Base-by-base conservation (phyloP, 2,888 invertebrate species). In the Platycheirus albimanus region DNA sequence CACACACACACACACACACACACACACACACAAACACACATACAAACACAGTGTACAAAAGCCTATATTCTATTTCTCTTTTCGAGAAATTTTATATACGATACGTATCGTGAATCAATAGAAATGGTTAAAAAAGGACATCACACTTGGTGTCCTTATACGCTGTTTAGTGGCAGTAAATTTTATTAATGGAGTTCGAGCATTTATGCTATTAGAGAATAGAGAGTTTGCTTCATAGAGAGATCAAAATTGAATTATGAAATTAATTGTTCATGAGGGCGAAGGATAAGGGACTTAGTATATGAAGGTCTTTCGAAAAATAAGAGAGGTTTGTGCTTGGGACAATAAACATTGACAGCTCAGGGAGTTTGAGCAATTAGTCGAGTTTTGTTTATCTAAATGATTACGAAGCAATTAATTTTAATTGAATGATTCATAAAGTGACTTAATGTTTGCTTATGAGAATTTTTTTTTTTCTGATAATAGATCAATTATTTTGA, bases 151-250 rank as follows among this genome's bases (percentile, higher is more conserved):
- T 15, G 58, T 66, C 76, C 70, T 64, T 70, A 66, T 76, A 19
- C 66, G 61, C 49, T 81, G 76, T 77, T 77, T 77, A 81, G 81
- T 54, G 77, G 67, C 38, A 77, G 77, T 81, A 76, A 81, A 81
- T 77, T 81, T 72, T 56, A 71, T 77, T 81, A 81, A 77, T 71
- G 63, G 66, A 77, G 71, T 77, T 77, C 36, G 33, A 67, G 71
- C 71, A 71, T 61, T 81, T 71, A 77, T 81, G 67, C 77, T 67
- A 67, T 71, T 71, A 71, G 41, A 52, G 45, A 66, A 6, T 24
- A 24, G 3, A n/a, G 24, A 24, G 24, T 24, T 24, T 24, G 24
- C 5, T 24, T 24, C 24, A 5, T 76, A 41, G 36, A 43, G 51
- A 64, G 76, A 71, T 47, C 38, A 45, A 71, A 77, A 81, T 81